Percentiles rank a stretch among this genome's conserved stretches.
Conservation (phyloP, 2,113 vertebrate species). For the Paratilapia polleni region DNA sequence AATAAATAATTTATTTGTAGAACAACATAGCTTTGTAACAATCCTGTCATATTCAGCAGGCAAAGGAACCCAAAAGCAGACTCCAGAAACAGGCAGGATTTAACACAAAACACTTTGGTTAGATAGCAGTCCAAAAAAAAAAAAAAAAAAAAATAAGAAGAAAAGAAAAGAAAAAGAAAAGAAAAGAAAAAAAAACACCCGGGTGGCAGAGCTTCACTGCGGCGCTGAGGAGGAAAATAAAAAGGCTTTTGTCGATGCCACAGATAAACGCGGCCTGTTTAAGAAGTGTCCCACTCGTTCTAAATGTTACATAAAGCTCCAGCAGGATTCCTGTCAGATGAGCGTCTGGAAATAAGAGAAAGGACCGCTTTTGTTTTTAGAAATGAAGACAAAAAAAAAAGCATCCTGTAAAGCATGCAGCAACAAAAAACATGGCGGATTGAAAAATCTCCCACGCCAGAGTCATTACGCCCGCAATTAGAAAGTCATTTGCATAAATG, state of each 20-base stretch:
- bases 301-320: conserved; percentile 20
- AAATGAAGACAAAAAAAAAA: conserved; percentile 16
- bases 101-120: too few species aligned
- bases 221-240: not conserved
- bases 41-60: too few species aligned
- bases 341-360: conserved; percentile 15
- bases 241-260: conserved; percentile 7
- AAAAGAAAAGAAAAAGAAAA: too few species aligned
- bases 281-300: not conserved
- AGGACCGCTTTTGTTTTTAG: conserved; percentile 39
- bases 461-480: conserved; percentile 87
- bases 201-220: conserved; percentile 10
- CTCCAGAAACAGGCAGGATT: too few species aligned
- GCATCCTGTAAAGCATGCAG: conserved; percentile 57
- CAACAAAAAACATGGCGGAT: conserved; percentile 76
- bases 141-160: too few species aligned
- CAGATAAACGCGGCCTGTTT: conserved; percentile 35
- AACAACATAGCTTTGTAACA: too few species aligned
- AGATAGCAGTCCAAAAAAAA: too few species aligned
- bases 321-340: conserved; percentile 23
- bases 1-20: too few species aligned
- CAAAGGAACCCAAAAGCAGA: too few species aligned
- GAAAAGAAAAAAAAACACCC: not conserved
- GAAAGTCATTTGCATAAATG: conserved; percentile 93
- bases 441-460: conserved; percentile 74